Base-by-base conservation (phyloP, 2,113 vertebrate genomes). In the Regulus satrapa region DNA sequence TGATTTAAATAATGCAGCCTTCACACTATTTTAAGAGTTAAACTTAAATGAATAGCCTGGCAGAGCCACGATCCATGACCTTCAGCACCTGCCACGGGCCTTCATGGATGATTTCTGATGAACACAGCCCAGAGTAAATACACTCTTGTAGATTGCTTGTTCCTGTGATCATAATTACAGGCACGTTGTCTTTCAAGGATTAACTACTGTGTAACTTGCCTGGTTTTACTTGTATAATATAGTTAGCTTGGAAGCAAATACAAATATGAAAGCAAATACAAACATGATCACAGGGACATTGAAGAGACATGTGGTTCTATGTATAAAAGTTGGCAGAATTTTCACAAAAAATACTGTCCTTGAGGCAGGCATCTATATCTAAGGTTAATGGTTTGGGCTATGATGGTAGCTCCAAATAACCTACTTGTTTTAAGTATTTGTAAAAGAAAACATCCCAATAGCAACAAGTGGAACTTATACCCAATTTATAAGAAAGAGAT, bases 61-160 rank as follows among this genome's bases (percentile, higher is more conserved):
- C 48, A 80, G 48, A 66, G 34, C 18, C 28, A 29, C 34, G 14
- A 62, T 73, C 83, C 19, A 1, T 63, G 94, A 92, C 46, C 73
- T 75, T 84, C 55, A 68, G 36, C 36, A 84, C 41, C 43, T 83
- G 36, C 72, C 29, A 29, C 0, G 0, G 91, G 51, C 46, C 29
- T 64, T 87, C 84, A 52, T 32, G 80, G 72, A 66, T 95, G 78
- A 88, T 62, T 73, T 95, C 71, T 94, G 82, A 83, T 66, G 21
- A 94, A 63, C 61, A 90, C 36, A 96, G 89, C 64, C 55, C 58
- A 88, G 31, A 79, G 62, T 89, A 95, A 96, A 97, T 83, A 89
- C 45, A 73, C 68, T 68, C 59, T 73, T 85, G 69, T 73, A 85
- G 75, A 86, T 76, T 88, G 95, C 45, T 88, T 86, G 61, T 38